Evolutionary conservation across 2,797 vertebrate species (phyloP).

Genomic region (Syngnathus acus): DNA sequence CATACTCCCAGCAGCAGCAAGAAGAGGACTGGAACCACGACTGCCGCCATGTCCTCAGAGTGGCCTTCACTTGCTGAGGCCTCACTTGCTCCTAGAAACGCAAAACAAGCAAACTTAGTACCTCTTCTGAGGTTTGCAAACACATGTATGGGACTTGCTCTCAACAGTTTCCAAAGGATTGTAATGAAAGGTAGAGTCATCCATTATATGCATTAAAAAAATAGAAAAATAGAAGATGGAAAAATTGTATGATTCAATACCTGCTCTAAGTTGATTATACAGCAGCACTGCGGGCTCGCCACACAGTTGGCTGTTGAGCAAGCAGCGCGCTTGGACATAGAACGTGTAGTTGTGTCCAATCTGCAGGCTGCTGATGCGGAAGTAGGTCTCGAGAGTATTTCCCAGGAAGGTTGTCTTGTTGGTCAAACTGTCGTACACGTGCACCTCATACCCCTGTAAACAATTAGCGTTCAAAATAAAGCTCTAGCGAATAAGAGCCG

Average conservation of each 20-base stretch:
- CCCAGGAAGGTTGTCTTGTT: slow-evolving; percentile 81
- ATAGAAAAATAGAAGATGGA: too few relatives aligned
- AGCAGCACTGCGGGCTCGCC: slow-evolving; percentile 85
- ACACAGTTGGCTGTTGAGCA: slow-evolving; percentile 83
- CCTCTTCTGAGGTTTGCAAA: neutral
- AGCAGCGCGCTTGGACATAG: slow-evolving; percentile 85
- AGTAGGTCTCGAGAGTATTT: slow-evolving; percentile 91
- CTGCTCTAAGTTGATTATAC: slow-evolving; percentile 74
- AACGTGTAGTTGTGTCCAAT: slow-evolving; percentile 91
- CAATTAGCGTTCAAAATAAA: neutral
- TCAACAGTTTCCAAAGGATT: neutral
- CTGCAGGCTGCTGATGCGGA: slow-evolving; percentile 84
- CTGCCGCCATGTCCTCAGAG: slow-evolving; percentile 76
- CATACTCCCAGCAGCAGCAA: slow-evolving; percentile 84
- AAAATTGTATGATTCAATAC: slow-evolving; percentile 32
- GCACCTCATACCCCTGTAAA: slow-evolving; percentile 87
- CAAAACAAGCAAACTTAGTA: neutral
- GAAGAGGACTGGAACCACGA: slow-evolving; percentile 91
- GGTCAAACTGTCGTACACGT: slow-evolving; percentile 80
- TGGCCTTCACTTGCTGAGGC: slow-evolving; percentile 31
- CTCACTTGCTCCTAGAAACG: slow-evolving; percentile 56
- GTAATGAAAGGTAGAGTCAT: neutral
- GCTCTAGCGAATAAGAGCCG: neutral
- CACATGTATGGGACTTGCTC: neutral
- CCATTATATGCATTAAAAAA: too few relatives aligned